Evolutionary conservation across 2,113 vertebrate species (phyloP), one percentile per base, ranked within the genome.

Genomic region (Datnioides undecimradiatus): DNA sequence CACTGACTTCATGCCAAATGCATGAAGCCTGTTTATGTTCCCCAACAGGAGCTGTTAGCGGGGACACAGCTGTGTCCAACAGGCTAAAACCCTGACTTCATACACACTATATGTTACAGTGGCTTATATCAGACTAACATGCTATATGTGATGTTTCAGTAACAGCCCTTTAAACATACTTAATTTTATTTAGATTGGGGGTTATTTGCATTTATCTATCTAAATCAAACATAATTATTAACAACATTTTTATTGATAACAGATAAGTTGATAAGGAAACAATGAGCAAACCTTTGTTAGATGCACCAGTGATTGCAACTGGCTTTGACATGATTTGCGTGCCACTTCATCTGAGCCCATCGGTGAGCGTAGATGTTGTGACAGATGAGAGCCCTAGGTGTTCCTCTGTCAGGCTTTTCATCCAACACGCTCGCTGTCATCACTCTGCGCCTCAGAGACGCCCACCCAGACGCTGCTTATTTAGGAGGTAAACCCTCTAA

Each of bases 381-480:
- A 73, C 62, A 14, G 60, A 59, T 6, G 0, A n/a, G 13, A 68
- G 48, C 46, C 57, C 7, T 23, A 4, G 8, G 64, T 33, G 25
- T 14, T 67, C 40, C 19, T 21, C 25, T 5, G 13, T 51, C 80
- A 21, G n/a, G 59, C 62, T n/a, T 29, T 34, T 57, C n/a, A 34
- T 46, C 45, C 29, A 25, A 5, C 45, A 1, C 17, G 12, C 36
- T 23, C 6, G 40, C 81, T 52, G 41, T 31, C 75, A 1, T 63
- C 41, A 3, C 62, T 31, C 41, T n/a, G n/a, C n/a, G n/a, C n/a
- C n/a, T 65, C 59, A 23, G 36, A 67, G 74, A 62, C 59, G 14
- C 0, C 23, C 38, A 16, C 68, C 13, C 23, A 49, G 52, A 36
- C 71, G 63, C 17, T 25, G 23, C 29, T 60, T 17, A 2, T 55